Percentiles rank a stretch among this genome's conserved stretches.
phyloP scores from a whole-genome alignment of 1,140 invertebrate species.

The Drosophila quadrilineata region DNA sequence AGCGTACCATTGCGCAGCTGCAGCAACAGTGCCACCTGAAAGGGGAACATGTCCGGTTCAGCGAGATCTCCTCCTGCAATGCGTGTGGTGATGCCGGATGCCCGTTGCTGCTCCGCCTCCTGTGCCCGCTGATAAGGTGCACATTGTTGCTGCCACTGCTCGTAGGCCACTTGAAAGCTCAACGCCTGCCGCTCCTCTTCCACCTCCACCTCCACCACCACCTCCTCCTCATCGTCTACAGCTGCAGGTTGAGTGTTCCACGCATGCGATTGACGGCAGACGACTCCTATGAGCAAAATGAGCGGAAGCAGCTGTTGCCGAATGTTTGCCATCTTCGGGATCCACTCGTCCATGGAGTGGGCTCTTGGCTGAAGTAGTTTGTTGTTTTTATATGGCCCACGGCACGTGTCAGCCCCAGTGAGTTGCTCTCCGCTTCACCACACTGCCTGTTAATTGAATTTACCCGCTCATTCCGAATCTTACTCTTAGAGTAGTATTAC shows the following conservation, averaged over 20 bases:
- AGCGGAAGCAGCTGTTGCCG: neutral
- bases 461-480: constrained; percentile 46
- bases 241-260: neutral
- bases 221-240: neutral
- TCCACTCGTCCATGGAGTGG: constrained; percentile 28
- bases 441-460: constrained; percentile 67
- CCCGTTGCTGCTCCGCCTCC: neutral
- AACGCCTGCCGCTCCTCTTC: constrained; percentile 12
- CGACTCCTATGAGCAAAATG: neutral
- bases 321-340: constrained; percentile 11
- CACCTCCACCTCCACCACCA: neutral
- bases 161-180: constrained; percentile 47
- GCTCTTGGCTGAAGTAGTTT: constrained; percentile 53
- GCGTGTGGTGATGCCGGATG: constrained; percentile 33
- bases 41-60: constrained; percentile 73
- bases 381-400: constrained; percentile 63
- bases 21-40: constrained; percentile 77
- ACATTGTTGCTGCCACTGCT: constrained; percentile 45
- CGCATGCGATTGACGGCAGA: neutral
- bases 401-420: constrained; percentile 67
- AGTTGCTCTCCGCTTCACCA: neutral
- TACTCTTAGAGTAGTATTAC: neutral
- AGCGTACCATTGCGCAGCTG: constrained; percentile 6
- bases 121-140: constrained; percentile 28
- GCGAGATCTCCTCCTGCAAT: constrained; percentile 79